Base-by-base conservation (phyloP, 2,888 invertebrate species). In the Therioaphis trifolii region DNA sequence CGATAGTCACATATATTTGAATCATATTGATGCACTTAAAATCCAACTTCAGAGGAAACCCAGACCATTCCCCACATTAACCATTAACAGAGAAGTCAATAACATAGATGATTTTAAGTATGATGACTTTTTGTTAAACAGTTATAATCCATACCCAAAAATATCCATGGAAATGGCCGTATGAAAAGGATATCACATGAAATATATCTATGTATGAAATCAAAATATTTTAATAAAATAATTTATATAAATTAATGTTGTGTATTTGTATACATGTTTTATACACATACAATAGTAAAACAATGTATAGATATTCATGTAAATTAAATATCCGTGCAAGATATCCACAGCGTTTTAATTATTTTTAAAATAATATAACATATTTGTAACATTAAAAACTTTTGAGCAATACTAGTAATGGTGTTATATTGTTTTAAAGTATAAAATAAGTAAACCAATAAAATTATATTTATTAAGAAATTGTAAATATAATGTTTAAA, bases 101-200 rank as follows among this genome's bases (percentile, higher is more conserved):
- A 91, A 92, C 77, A 97, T 98, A 87, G 95, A 97, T 87, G 95
- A 97, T 87, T 99, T 99, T 88, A 91, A 90, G 72, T 91, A 91
- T 87, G 95, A 96, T 85, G 97, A 98, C 89, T 96, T 99, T 88
- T 92, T 95, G 86, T 89, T 99, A 15, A 91, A 92, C 85, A 93
- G 91, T 84, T 99, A 99, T 88, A 92, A 94, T 85, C 97, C 97
- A 14, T 93, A 98, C 89, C 93, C 95, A 4, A 95, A 95, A 89
- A 95, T 99, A 86, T 91, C 92, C 84, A 97, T 98, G 98, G 92
- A 94, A 88, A 97, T 98, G 96, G 96, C 97, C 85, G 93, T 95
- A 68, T 94, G 89, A 91, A 63, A 40, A 78, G 14, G 24, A 71
- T 35, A 11, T n/a, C 55, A 43, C n/a, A 11, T 66, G 3, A n/a